phyloP scores from a whole-genome alignment of 1,140 invertebrate species.

The Parasteatoda tepidariorum region DNA sequence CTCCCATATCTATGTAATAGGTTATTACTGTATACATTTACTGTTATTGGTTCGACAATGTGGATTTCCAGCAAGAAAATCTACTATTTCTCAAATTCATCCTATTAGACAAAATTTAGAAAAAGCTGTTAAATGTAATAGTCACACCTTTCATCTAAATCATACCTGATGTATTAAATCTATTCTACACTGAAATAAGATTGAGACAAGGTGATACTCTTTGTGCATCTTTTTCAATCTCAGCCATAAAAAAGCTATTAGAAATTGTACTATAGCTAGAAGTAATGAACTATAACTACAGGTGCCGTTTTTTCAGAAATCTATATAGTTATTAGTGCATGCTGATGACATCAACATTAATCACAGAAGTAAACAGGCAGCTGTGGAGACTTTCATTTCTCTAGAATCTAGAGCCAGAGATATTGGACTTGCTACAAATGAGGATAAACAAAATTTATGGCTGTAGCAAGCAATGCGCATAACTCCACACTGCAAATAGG shows the following conservation, averaged over 20 bases:
- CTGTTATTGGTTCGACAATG: no score
- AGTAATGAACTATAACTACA: not conserved
- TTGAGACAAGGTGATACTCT: not conserved
- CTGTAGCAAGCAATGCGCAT: not conserved
- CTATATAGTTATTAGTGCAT: not conserved
- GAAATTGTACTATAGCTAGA: no score
- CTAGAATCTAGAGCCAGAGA: not conserved
- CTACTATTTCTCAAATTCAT: not conserved
- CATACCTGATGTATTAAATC: not conserved
- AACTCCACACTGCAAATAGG: not conserved
- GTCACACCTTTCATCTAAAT: not conserved
- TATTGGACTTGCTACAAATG: slow-evolving; percentile 5
- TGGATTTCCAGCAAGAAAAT: no score
- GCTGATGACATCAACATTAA: not conserved
- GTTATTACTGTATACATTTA: not conserved
- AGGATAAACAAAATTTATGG: slow-evolving; percentile 4
- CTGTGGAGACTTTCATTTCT: not conserved
- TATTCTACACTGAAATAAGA: not conserved
- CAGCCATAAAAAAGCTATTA: not conserved
- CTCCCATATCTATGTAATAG: not conserved
- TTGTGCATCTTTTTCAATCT: not conserved
- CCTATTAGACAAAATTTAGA: not conserved
- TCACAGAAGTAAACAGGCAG: not conserved
- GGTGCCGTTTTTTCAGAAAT: slow-evolving; percentile 3
- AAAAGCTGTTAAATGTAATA: not conserved